These are phyloP conservation scores for Noturus placidus DNA, from an alignment of 2,113 vertebrate genomes.

Conservation along the genomic window DNA sequence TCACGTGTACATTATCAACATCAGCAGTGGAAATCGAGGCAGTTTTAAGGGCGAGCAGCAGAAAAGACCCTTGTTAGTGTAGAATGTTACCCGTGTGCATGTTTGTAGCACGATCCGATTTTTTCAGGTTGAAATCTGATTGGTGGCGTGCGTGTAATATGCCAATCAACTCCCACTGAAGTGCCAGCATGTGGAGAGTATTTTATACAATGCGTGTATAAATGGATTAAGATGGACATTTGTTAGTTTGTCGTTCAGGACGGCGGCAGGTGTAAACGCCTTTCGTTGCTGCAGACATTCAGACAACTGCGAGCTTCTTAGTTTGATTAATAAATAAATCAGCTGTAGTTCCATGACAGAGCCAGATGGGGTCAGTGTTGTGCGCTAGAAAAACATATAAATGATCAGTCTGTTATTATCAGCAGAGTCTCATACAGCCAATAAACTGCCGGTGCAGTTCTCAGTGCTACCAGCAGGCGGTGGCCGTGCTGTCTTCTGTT, in stretches of 20 bases:
- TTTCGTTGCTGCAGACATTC: background rate
- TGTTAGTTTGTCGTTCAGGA: background rate
- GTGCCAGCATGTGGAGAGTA: background rate
- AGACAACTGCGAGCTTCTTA: background rate
- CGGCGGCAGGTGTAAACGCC: background rate
- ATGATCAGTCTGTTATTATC: background rate
- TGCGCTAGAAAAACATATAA: background rate
- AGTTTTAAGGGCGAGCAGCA: too few relatives aligned
- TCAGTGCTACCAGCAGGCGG: slow-evolving; percentile 3
- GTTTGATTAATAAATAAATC: background rate
- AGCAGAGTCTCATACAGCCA: background rate
- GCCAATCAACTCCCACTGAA: background rate
- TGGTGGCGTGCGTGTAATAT: background rate
- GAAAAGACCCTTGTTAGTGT: too few relatives aligned
- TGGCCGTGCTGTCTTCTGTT: too few relatives aligned
- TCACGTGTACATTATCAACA: background rate
- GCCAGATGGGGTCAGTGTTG: slow-evolving; percentile 12
- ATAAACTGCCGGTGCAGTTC: background rate
- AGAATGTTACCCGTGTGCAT: background rate
- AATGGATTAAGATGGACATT: background rate
- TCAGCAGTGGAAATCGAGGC: background rate
- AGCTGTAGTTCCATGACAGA: slow-evolving; percentile 4
- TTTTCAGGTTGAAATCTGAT: background rate
- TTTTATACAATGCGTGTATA: background rate
- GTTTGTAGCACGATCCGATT: background rate